These are phyloP conservation scores for Silurus aristotelis DNA, from an alignment of 2,797 vertebrate species.

Conservation along the genomic window DNA sequence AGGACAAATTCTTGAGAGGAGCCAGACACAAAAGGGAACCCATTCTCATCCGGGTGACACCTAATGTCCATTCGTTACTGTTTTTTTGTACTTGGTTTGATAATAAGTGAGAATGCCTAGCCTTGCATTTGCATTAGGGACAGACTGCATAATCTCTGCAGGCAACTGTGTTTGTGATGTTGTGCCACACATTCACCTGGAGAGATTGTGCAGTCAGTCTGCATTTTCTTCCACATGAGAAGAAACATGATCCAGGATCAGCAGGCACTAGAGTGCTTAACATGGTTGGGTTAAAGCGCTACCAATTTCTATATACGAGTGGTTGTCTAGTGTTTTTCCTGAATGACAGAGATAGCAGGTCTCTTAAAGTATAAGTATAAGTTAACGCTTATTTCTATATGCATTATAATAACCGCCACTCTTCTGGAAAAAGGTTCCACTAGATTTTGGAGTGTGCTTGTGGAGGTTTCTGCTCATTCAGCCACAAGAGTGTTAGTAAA, in stretches of 20 bases:
- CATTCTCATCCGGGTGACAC: too few relatives aligned
- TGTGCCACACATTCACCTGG: constrained; percentile 80
- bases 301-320: not conserved
- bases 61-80: too few relatives aligned
- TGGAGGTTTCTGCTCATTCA: too few relatives aligned
- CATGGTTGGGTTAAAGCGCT: not conserved
- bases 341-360: not conserved
- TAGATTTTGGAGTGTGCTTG: too few relatives aligned
- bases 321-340: not conserved
- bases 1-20: too few relatives aligned
- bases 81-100: not conserved
- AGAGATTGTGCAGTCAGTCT: constrained; percentile 80
- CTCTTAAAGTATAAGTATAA: not conserved
- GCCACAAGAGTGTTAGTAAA: too few relatives aligned
- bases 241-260: too few relatives aligned
- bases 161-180: constrained; percentile 84
- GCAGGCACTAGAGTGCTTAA: not conserved
- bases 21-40: too few relatives aligned
- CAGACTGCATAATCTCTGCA: constrained; percentile 90
- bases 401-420: too few relatives aligned
- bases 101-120: not conserved
- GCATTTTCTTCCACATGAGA: not conserved
- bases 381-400: not conserved
- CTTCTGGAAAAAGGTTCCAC: too few relatives aligned
- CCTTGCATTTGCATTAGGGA: not conserved